phyloP scores from a whole-genome alignment of 2,113 vertebrate species.

The Tragulus kanchil region DNA sequence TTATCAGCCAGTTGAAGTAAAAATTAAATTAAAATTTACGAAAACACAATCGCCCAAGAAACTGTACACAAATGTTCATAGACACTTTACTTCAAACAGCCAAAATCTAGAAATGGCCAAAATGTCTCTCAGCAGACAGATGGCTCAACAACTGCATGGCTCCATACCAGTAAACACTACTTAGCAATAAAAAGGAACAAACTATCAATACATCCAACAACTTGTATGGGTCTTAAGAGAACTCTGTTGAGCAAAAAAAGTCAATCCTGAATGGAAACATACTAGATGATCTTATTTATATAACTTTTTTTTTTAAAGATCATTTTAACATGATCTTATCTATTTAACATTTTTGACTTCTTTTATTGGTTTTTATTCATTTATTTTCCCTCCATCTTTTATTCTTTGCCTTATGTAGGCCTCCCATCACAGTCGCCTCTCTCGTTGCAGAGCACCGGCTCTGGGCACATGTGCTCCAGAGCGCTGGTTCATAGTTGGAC shows the following conservation, averaged over 20 bases:
- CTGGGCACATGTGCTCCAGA: too few relatives aligned
- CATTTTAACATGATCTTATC: too few relatives aligned
- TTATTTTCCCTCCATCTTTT: too few relatives aligned
- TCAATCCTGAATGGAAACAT: accelerated
- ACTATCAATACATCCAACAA: not conserved
- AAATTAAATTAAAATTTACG: not conserved
- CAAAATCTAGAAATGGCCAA: not conserved
- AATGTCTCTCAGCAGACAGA: not conserved
- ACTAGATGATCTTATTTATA: not conserved
- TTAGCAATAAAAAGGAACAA: not conserved
- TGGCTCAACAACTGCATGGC: not conserved
- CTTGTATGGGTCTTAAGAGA: not conserved
- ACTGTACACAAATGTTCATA: not conserved
- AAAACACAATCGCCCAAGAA: not conserved
- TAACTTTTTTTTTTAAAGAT: not conserved
- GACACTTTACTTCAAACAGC: not conserved
- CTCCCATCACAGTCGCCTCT: too few relatives aligned
- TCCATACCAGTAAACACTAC: not conserved
- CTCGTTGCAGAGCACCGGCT: too few relatives aligned
- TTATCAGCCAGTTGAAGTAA: not conserved
- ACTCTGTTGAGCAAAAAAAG: not conserved
- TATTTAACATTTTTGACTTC: too few relatives aligned
- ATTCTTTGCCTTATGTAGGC: too few relatives aligned
- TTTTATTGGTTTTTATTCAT: too few relatives aligned
- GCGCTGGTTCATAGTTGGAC: too few relatives aligned